Conservation (phyloP, 2,888 invertebrate genomes). For the Tenthredo livida region DNA sequence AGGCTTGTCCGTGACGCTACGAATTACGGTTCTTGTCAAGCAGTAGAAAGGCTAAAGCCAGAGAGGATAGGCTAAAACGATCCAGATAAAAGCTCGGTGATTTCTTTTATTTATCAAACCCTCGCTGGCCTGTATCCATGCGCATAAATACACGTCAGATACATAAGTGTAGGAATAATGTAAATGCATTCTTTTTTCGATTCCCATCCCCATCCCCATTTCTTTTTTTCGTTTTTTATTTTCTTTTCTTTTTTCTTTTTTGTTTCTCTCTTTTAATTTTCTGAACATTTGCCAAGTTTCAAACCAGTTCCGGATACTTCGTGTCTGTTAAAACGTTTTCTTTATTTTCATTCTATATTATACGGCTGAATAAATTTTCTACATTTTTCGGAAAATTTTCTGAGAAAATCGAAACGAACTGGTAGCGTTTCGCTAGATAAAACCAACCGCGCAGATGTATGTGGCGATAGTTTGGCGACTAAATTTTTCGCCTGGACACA, state of each 20-base stretch:
- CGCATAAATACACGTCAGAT: neutral
- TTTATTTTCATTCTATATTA: neutral
- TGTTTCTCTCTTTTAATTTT: neutral
- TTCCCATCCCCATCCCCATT: neutral
- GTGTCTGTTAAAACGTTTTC: neutral
- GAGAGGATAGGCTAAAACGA: slow-evolving; percentile 25
- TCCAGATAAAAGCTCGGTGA: slow-evolving; percentile 42
- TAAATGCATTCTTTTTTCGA: neutral
- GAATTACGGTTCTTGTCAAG: slow-evolving; percentile 26
- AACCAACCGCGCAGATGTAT: neutral
- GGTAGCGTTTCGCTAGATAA: too few relatives aligned
- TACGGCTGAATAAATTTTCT: neutral
- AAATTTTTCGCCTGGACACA: neutral
- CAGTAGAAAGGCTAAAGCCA: neutral
- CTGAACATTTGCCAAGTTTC: slow-evolving; percentile 11
- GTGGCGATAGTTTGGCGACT: neutral
- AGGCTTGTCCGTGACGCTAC: neutral
- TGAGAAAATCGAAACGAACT: too few relatives aligned
- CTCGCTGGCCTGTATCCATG: neutral
- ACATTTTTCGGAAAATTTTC: neutral
- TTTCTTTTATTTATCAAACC: slow-evolving; percentile 46
- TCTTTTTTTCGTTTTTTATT: neutral
- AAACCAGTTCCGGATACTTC: neutral
- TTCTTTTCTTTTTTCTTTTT: neutral
- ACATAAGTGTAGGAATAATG: neutral